phyloP scores from a whole-genome alignment of 1,140 invertebrate species.

The Chelonus insularis region DNA sequence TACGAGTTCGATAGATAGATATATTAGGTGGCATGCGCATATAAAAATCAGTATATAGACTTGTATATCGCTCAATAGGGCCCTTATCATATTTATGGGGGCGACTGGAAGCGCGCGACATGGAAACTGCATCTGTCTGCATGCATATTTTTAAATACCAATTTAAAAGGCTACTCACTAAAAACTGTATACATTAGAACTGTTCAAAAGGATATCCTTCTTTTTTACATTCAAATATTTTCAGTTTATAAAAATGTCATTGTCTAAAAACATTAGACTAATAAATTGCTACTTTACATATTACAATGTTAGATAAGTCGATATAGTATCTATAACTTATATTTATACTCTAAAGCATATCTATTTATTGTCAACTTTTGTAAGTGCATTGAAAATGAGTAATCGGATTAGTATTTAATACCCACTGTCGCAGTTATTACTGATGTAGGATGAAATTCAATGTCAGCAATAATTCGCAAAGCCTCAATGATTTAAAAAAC shows the following conservation, averaged over 20 bases:
- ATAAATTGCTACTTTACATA: no score
- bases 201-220: no score
- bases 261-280: no score
- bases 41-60: conserved; percentile 32
- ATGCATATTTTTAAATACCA: conserved; percentile 52
- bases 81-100: conserved; percentile 52
- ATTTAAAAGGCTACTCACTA: conserved; percentile 26
- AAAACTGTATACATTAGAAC: no score
- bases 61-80: conserved; percentile 43
- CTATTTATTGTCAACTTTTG: neutral
- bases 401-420: conserved; percentile 46
- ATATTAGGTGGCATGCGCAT: no score
- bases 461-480: conserved; percentile 36
- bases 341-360: neutral
- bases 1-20: neutral
- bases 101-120: conserved; percentile 43
- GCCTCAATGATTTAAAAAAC: no score
- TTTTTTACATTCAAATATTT: no score
- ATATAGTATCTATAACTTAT: neutral
- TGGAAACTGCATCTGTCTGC: conserved; percentile 48
- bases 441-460: conserved; percentile 34
- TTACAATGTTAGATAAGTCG: no score
- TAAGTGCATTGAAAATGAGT: conserved; percentile 41
- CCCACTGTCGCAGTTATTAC: conserved; percentile 16
- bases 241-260: no score